These are phyloP conservation scores for Lytechinus variegatus DNA, from an alignment of 35 echinoderm and acorn worm genomes.

Conservation along the genomic window DNA sequence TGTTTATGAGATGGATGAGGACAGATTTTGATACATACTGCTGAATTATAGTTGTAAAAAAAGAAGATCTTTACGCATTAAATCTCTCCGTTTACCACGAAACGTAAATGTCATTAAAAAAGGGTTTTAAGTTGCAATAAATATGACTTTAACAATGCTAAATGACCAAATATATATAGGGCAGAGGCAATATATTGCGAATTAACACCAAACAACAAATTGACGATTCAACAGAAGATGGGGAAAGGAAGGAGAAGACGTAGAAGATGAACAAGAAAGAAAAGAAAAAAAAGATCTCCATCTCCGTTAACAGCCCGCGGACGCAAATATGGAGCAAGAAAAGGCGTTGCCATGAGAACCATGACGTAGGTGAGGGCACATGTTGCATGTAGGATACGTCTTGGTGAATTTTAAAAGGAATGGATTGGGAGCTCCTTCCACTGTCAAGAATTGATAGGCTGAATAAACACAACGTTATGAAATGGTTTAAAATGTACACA, in stretches of 20 bases:
- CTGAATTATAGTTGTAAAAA: too few relatives aligned
- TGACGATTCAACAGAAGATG: constrained; percentile 16
- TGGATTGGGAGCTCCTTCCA: neutral
- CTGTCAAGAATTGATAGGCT: neutral
- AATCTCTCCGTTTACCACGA: too few relatives aligned
- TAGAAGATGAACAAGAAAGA: too few relatives aligned
- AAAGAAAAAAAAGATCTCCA: neutral
- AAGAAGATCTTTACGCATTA: too few relatives aligned
- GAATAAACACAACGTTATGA: neutral
- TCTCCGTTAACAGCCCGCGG: constrained; percentile 32
- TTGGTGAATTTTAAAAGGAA: neutral
- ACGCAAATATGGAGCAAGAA: neutral
- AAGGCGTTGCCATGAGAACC: constrained; percentile 20
- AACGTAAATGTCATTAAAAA: neutral
- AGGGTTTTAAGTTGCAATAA: neutral
- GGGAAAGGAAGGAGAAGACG: neutral
- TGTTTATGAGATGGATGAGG: too few relatives aligned
- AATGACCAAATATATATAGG: neutral
- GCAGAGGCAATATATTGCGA: neutral
- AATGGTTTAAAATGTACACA: neutral
- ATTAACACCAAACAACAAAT: constrained; percentile 38
- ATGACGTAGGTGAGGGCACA: constrained; percentile 15
- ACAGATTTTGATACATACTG: too few relatives aligned
- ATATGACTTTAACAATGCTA: neutral
- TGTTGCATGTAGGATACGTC: neutral